Evolutionary conservation across 2,888 invertebrate genomes (phyloP).

Genomic region (Acleris literana): DNA sequence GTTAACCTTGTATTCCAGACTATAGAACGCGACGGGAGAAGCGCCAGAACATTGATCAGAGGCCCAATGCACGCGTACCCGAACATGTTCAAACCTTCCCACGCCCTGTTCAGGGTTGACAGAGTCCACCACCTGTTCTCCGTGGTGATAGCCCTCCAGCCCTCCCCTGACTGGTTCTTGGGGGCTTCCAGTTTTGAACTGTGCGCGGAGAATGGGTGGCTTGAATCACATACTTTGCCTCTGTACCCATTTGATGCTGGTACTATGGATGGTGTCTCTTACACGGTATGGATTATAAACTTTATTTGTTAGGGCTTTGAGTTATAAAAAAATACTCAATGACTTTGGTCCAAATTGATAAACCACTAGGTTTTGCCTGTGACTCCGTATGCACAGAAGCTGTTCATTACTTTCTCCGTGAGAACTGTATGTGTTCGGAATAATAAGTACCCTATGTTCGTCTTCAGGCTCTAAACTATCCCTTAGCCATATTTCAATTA

Average conservation of each 20-base stretch:
- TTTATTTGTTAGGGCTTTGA: too few relatives aligned
- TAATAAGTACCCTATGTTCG: too few relatives aligned
- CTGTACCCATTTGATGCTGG: conserved; percentile 77
- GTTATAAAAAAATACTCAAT: too few relatives aligned
- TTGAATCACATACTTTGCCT: conserved; percentile 54
- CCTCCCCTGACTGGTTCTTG: conserved; percentile 78
- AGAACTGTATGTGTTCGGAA: too few relatives aligned
- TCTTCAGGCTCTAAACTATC: too few relatives aligned
- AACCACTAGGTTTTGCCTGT: too few relatives aligned
- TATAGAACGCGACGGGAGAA: conserved; percentile 44
- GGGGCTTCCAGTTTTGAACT: conserved; percentile 71
- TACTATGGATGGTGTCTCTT: conserved; percentile 69
- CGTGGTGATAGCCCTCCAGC: conserved; percentile 67
- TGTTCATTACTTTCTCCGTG: too few relatives aligned
- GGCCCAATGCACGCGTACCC: conserved; percentile 72
- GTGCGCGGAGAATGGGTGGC: conserved; percentile 64
- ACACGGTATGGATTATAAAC: conserved; percentile 57
- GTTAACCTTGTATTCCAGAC: conserved; percentile 53
- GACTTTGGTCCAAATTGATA: too few relatives aligned
- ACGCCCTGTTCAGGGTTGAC: conserved; percentile 71
- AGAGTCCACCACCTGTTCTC: conserved; percentile 72
- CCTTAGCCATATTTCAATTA: too few relatives aligned
- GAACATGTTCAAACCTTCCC: conserved; percentile 68
- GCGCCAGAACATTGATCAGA: conserved; percentile 70
- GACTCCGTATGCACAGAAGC: too few relatives aligned